Percentiles rank a stretch among this genome's conserved stretches.
These are phyloP conservation scores for Fukomys damarensis DNA, from an alignment of 2,113 vertebrate species.

Conservation along the genomic window DNA sequence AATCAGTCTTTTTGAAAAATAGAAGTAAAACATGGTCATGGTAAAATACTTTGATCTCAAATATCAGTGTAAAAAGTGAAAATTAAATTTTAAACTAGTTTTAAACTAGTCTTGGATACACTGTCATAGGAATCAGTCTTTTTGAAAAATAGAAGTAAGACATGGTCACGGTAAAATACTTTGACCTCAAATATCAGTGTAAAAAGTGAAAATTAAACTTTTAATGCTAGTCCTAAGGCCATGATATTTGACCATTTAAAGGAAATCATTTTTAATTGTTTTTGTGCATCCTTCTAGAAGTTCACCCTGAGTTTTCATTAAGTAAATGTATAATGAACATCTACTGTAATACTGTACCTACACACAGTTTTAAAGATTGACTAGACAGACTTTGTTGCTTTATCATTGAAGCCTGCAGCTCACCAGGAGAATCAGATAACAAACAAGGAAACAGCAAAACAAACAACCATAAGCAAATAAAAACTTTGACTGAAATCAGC, in stretches of 20 bases:
- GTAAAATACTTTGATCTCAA: neutral
- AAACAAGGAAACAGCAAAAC: conserved; percentile 20
- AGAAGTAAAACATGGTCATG: neutral
- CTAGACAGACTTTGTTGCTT: neutral
- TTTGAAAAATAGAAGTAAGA: neutral
- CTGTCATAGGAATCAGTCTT: neutral
- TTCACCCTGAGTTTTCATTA: conserved; percentile 31
- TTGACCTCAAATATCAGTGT: neutral
- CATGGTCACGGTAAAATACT: neutral
- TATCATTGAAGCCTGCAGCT: neutral
- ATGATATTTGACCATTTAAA: neutral
- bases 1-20: neutral
- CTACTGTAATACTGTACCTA: neutral
- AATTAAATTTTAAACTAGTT: neutral
- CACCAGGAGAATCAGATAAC: neutral
- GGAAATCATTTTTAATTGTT: neutral
- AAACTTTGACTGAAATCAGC: neutral
- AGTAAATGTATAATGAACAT: neutral
- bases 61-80: neutral
- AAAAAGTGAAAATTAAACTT: conserved; percentile 1
- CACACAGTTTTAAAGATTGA: conserved; percentile 44
- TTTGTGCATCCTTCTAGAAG: neutral
- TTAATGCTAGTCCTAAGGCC: neutral
- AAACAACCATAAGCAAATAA: neutral
- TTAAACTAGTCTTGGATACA: neutral